phyloP scores from a whole-genome alignment of 2,888 invertebrate genomes.

The Eupsilia transversa region DNA sequence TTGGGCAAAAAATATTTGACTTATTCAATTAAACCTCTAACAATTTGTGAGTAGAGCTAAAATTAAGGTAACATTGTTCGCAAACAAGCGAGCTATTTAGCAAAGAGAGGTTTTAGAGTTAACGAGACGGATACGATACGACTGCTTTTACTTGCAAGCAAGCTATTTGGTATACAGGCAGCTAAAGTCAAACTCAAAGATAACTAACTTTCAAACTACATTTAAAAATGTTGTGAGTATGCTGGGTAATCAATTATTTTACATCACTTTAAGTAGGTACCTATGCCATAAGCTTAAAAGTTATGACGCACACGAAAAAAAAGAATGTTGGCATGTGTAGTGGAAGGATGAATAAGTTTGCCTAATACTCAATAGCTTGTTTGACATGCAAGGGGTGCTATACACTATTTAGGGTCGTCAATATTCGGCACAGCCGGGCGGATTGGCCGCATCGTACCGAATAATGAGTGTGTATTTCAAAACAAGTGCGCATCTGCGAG shows the following conservation, averaged over 20 bases:
- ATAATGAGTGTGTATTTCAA: not conserved
- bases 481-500: too few species aligned
- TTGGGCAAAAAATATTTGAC: constrained; percentile 56
- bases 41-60: constrained; percentile 47
- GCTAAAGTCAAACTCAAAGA: too few species aligned
- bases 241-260: too few species aligned
- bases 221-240: too few species aligned
- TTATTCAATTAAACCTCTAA: constrained; percentile 60
- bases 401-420: not conserved
- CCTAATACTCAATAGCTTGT: too few species aligned
- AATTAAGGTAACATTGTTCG: constrained; percentile 63
- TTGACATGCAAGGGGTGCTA: not conserved
- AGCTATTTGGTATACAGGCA: too few species aligned
- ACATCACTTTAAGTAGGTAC: too few species aligned
- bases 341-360: too few species aligned
- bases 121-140: constrained; percentile 34
- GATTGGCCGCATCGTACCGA: not conserved
- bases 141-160: not conserved
- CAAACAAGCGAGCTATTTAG: constrained; percentile 60
- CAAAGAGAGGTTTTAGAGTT: constrained; percentile 8
- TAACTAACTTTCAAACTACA: too few species aligned
- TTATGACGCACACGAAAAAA: too few species aligned
- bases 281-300: too few species aligned
- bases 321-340: too few species aligned
- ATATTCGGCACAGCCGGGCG: not conserved